A percentile compares a stretch with the other conserved stretches of the same genome.
phyloP scores from a whole-genome alignment of 2,888 invertebrate species.

The Cremastinae sp. region DNA sequence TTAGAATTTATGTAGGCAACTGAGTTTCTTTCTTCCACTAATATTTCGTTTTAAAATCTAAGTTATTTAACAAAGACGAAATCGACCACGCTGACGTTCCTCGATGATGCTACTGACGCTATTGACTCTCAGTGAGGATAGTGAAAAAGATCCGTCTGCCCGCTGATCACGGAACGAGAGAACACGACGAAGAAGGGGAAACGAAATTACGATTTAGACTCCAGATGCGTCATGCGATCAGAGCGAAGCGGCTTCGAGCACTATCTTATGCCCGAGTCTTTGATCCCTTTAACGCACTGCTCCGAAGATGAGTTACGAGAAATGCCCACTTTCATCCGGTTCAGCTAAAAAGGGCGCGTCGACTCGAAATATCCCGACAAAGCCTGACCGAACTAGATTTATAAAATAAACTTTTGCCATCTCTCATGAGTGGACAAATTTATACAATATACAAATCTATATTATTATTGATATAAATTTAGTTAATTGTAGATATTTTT shows the following conservation, averaged over 20 bases:
- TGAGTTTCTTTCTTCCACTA: no score
- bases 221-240: slow-evolving; percentile 36
- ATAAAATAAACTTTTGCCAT: slow-evolving; percentile 5
- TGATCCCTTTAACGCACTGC: slow-evolving; percentile 19
- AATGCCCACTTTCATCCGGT: slow-evolving; percentile 30
- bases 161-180: slow-evolving; percentile 9
- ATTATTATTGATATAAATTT: no score
- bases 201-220: slow-evolving; percentile 29
- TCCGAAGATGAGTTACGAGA: slow-evolving; percentile 21
- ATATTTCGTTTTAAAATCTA: not conserved
- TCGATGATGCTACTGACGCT: slow-evolving; percentile 40
- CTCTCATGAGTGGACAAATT: no score
- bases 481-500: no score
- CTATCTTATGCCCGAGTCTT: slow-evolving; percentile 5
- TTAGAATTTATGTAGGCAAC: no score
- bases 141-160: slow-evolving; percentile 25
- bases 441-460: no score
- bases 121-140: slow-evolving; percentile 33
- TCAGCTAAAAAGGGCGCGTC: not conserved
- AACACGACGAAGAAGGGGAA: slow-evolving; percentile 35
- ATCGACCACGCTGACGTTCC: slow-evolving; percentile 23
- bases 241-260: slow-evolving; percentile 13
- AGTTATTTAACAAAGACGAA: slow-evolving; percentile 9
- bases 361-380: not conserved
- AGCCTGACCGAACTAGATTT: no score